phyloP scores from a whole-genome alignment of 2,113 vertebrate genomes.

The Saimiri boliviensis region DNA sequence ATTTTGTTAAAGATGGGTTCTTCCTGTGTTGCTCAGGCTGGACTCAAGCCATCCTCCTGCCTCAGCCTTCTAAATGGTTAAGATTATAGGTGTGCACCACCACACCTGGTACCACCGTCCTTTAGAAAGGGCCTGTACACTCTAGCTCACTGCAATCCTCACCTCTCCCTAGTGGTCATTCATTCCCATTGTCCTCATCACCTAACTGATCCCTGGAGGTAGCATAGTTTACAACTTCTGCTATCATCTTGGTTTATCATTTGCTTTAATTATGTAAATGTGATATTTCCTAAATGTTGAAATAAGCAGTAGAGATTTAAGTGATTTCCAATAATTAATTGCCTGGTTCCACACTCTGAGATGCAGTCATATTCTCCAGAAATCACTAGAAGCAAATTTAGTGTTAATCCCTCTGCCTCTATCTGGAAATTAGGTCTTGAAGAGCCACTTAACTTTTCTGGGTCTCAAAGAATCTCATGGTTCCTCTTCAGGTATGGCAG shows the following conservation, averaged over 20 bases:
- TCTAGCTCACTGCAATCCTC: no score
- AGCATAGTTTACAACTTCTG: background rate
- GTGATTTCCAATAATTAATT: background rate
- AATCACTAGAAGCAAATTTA: background rate
- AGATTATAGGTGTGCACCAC: no score
- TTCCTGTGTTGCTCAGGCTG: background rate
- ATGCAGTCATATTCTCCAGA: background rate
- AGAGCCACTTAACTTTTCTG: background rate
- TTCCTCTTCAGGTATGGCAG: background rate
- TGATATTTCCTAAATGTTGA: background rate
- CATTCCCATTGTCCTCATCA: background rate
- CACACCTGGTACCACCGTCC: no score
- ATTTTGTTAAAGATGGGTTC: background rate
- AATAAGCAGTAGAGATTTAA: background rate
- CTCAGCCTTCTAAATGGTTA: background rate
- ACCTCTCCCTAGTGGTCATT: accelerated
- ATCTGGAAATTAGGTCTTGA: background rate
- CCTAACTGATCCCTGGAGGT: background rate
- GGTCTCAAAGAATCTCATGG: background rate
- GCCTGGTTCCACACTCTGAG: background rate
- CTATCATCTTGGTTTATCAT: background rate
- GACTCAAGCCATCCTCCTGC: background rate
- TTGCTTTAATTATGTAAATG: background rate
- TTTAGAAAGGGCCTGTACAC: no score
- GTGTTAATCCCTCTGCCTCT: background rate